Conservation (phyloP, 1,140 invertebrate species). For the Monochamus saltuarius region DNA sequence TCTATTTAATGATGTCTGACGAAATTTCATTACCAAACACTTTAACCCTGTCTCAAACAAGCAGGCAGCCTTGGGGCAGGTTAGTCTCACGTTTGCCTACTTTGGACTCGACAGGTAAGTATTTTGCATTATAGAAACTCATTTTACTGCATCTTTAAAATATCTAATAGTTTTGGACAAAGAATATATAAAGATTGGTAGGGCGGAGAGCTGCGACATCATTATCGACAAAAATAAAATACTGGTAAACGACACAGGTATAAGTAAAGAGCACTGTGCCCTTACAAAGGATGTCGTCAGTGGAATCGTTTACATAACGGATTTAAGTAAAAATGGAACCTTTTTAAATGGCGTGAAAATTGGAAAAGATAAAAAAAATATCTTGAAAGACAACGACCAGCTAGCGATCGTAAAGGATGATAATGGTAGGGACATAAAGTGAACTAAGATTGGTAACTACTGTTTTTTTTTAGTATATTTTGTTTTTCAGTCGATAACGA, state of each 20-base stretch:
- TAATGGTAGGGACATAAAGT: slow-evolving; percentile 7
- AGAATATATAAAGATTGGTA: slow-evolving; percentile 54
- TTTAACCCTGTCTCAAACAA: too few species aligned
- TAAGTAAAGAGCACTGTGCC: slow-evolving; percentile 58
- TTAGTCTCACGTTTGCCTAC: slow-evolving; percentile 25
- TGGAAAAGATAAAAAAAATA: slow-evolving; percentile 29
- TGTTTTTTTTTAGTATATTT: slow-evolving; percentile 10
- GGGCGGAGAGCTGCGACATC: slow-evolving; percentile 51
- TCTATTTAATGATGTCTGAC: too few species aligned
- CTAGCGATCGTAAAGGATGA: slow-evolving; percentile 28
- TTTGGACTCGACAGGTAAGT: slow-evolving; percentile 30
- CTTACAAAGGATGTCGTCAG: slow-evolving; percentile 47
- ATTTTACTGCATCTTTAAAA: neutral
- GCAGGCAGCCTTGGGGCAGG: slow-evolving; percentile 24
- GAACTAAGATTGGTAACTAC: neutral
- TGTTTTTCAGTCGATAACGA: slow-evolving; percentile 3
- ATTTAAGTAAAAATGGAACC: slow-evolving; percentile 49
- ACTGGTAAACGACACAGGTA: slow-evolving; percentile 51
- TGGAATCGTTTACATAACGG: slow-evolving; percentile 34
- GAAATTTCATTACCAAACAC: too few species aligned
- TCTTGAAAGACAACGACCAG: slow-evolving; percentile 38
- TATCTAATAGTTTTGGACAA: slow-evolving; percentile 52
- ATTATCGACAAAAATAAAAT: slow-evolving; percentile 51
- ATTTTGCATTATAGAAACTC: neutral
- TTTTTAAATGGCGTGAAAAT: slow-evolving; percentile 41